Percentiles rank a stretch among this genome's conserved stretches.
Conservation (phyloP, 2,113 vertebrate genomes). For the Gavialis gangeticus region DNA sequence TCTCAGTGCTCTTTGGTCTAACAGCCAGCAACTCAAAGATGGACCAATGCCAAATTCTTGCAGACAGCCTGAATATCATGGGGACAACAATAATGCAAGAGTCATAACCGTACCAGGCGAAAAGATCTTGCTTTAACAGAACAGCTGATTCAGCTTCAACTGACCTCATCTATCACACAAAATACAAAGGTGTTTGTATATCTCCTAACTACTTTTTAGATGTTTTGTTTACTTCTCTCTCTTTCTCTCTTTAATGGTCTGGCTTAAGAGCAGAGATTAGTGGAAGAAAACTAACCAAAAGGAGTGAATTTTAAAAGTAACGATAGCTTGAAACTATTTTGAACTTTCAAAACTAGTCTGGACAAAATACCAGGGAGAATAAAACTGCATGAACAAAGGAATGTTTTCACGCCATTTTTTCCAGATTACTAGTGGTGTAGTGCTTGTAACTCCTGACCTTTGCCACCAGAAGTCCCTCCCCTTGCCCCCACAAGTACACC, state of each 20-base stretch:
- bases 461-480: no score
- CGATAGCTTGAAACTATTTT: rapidly evolving
- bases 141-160: constrained; percentile 13
- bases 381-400: background rate
- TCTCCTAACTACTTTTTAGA: constrained; percentile 39
- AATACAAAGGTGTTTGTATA: constrained; percentile 31
- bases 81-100: background rate
- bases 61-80: background rate
- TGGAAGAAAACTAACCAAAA: background rate
- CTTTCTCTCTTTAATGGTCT: background rate
- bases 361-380: background rate
- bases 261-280: background rate
- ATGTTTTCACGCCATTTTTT: background rate
- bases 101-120: background rate
- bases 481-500: no score
- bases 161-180: constrained; percentile 16
- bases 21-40: constrained; percentile 29
- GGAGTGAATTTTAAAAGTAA: background rate
- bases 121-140: constrained; percentile 35
- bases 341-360: background rate
- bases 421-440: background rate
- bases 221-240: background rate
- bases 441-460: background rate
- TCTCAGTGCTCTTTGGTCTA: background rate
- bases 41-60: constrained; percentile 5